Percentiles rank a stretch among this genome's conserved stretches.
Conservation (phyloP, 2,888 invertebrate genomes). For the Phyllotreta cruciferae region DNA sequence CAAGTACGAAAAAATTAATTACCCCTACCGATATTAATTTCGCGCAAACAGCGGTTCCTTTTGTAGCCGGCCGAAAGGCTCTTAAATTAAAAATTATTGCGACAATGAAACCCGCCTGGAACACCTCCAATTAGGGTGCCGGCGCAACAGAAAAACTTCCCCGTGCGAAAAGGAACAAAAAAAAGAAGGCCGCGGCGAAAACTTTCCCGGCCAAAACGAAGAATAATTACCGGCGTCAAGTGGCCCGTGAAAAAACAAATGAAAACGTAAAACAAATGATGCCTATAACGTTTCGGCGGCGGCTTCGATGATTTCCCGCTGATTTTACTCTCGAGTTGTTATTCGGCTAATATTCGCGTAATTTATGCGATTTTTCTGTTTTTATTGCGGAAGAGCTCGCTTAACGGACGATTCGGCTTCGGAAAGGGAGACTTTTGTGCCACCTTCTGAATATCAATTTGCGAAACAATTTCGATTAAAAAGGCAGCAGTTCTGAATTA, state of each 20-base stretch:
- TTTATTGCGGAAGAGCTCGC: constrained; percentile 49
- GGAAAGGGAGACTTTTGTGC: constrained; percentile 5
- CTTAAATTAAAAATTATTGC: constrained; percentile 59
- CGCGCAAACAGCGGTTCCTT: too few species aligned
- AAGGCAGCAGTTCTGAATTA: too few species aligned
- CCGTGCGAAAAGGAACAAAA: constrained; percentile 46
- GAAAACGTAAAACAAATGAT: constrained; percentile 60
- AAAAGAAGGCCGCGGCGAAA: constrained; percentile 45
- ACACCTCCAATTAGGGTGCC: constrained; percentile 58
- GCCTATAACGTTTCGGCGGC: constrained; percentile 51
- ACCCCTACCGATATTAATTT: too few species aligned
- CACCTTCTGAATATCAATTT: too few species aligned
- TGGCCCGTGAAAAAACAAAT: constrained; percentile 59
- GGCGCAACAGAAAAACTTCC: constrained; percentile 42
- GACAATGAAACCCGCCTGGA: constrained; percentile 57
- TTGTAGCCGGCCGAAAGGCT: constrained; percentile 16
- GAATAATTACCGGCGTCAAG: constrained; percentile 59
- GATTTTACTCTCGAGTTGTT: constrained; percentile 48
- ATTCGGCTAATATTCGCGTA: constrained; percentile 55
- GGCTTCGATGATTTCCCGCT: constrained; percentile 52
- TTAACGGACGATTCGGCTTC: constrained; percentile 55
- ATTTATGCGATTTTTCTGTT: constrained; percentile 56
- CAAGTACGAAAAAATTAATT: too few species aligned
- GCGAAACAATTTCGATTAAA: too few species aligned
- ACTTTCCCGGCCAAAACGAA: constrained; percentile 51